Base-by-base conservation (phyloP, 1,140 invertebrate species). In the Zaprionus kolodkinae region DNA sequence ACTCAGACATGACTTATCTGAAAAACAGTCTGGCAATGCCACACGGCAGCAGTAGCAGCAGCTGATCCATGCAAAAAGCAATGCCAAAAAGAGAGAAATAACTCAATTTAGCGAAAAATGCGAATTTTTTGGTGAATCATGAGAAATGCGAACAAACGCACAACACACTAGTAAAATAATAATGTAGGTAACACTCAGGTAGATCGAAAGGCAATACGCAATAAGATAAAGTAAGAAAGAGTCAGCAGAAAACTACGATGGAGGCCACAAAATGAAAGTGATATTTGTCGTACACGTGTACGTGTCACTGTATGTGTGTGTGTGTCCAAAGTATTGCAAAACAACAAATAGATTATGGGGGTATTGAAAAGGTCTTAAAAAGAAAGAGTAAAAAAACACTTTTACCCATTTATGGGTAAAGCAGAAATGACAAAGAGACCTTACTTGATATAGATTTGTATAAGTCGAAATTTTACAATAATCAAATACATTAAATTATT, bases 251-350 rank as follows among this genome's bases (percentile, higher is more conserved):
- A 56, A 50, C 33, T 15, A 27, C 55, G 17, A 45, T 38, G 40
- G 40, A 66, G 69, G 70, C 62, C 33, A 40, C 65, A 67, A 81
- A 88, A 85, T 73, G 86, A 88, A 85, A 90, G 81, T 88, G 85
- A 85, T 84, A 70, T 76, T 64, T 38, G 40, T 63, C 30, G 56
- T 54, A 48, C 36, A 55, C 70, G 64, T 38, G 63, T 25, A 38
- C 17, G 15, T 50, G 15, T 48, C 7, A 7, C 15, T 11, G 9
- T 48, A n/a, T n/a, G 45, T 48, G 17, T 21, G 17, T 21, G 15
- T 48, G 15, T 6, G 5, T 12, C 54, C 52, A 21, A 52, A 61
- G 76, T 79, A 86, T 72, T 36, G 54, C 71, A 75, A 71, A 40
- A 57, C 61, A 64, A 36, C 38, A 43, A 50, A 72, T 25, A 50